phyloP scores from a whole-genome alignment of 2,113 vertebrate genomes.

The Mirza zaza region DNA sequence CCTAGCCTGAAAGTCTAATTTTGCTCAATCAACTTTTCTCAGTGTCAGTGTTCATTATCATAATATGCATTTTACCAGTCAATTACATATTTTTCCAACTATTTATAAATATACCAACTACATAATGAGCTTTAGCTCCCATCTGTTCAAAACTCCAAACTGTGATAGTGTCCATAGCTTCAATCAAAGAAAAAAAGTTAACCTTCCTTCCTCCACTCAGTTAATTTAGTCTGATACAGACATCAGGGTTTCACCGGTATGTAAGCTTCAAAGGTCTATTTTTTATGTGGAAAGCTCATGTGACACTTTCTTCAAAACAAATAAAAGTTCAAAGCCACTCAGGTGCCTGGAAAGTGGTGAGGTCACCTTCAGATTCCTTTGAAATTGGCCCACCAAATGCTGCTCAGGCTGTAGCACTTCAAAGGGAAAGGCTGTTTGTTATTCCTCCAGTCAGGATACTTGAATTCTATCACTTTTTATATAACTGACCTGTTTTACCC shows the following conservation, averaged over 20 bases:
- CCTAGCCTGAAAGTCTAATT: background rate
- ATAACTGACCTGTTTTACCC: slow-evolving; percentile 3
- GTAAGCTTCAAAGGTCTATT: slow-evolving; percentile 38
- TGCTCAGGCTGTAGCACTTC: background rate
- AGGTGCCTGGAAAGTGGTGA: slow-evolving; percentile 29
- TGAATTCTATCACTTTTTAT: slow-evolving; percentile 22
- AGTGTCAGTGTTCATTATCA: background rate
- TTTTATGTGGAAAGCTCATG: slow-evolving; percentile 32
- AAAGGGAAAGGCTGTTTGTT: slow-evolving; percentile 22
- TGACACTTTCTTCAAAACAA: slow-evolving; percentile 62
- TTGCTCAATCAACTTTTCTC: background rate
- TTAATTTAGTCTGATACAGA: background rate
- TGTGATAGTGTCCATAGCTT: background rate
- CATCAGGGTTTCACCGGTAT: background rate
- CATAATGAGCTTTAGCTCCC: background rate
- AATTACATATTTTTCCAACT: background rate
- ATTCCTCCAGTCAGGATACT: background rate
- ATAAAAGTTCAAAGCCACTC: slow-evolving; percentile 65
- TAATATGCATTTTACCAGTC: background rate
- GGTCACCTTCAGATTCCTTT: slow-evolving; percentile 16
- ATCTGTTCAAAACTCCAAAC: background rate
- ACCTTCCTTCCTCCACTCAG: background rate
- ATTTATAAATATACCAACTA: background rate
- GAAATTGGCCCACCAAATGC: slow-evolving; percentile 7
- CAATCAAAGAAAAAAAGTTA: background rate